A percentile compares a stretch with the other conserved stretches of the same genome.
phyloP scores from a whole-genome alignment of 35 echinoderm and acorn worm species.

The Heliocidaris tuberculata region DNA sequence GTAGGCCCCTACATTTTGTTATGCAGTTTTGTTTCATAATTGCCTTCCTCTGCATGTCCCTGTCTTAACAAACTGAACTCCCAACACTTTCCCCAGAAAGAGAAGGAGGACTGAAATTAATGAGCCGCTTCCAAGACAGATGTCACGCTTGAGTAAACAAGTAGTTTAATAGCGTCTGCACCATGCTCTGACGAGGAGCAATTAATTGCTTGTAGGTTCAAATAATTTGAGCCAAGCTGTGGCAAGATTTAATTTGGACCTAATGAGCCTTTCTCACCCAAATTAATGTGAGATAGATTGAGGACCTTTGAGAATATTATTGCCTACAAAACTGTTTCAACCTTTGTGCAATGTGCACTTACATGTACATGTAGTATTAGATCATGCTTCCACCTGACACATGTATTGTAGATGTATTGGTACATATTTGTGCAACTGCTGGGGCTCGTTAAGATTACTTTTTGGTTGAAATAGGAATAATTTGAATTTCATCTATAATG shows the following conservation, averaged over 20 bases:
- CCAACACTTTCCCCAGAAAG: not conserved
- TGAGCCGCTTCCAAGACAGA: not conserved
- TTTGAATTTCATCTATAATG: no score
- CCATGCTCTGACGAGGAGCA: not conserved
- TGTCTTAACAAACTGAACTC: not conserved
- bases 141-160: conserved; percentile 1
- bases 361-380: no score
- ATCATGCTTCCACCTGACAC: no score
- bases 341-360: no score
- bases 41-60: not conserved
- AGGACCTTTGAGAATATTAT: not conserved
- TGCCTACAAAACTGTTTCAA: no score
- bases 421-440: no score
- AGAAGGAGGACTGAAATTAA: not conserved
- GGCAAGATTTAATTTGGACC: not conserved
- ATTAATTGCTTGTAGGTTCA: not conserved
- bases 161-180: not conserved
- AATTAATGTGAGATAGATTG: not conserved
- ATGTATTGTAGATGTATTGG: no score
- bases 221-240: not conserved
- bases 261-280: not conserved
- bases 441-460: no score
- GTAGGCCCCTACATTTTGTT: no score
- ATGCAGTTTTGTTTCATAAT: no score
- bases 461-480: no score